Evolutionary conservation across 2,888 invertebrate species (phyloP).

Genomic region (Stratiomys singularior): DNA sequence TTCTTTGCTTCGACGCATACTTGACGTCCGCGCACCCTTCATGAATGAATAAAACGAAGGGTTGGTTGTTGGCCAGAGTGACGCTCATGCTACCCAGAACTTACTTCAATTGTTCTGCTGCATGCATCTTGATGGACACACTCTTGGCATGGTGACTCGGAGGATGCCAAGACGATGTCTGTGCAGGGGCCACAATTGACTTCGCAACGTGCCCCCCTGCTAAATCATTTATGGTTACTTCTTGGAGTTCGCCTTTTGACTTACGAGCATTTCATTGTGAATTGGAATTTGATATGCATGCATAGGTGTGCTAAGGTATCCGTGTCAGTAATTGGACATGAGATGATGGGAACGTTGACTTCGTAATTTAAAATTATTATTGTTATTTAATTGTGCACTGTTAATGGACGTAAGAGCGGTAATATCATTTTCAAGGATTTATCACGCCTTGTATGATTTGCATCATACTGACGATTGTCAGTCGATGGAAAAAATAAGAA

Average conservation of each 20-base stretch:
- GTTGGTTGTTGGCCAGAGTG: slow-evolving; percentile 20
- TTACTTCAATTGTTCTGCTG: slow-evolving; percentile 38
- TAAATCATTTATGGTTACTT: not conserved
- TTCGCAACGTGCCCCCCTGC: not conserved
- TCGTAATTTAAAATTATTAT: not conserved
- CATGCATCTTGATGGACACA: slow-evolving; percentile 60
- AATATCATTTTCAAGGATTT: too few species aligned
- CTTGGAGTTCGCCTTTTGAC: slow-evolving; percentile 38
- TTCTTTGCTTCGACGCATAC: slow-evolving; percentile 31
- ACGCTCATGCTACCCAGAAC: slow-evolving; percentile 26
- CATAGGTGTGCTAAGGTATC: not conserved
- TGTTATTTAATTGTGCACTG: too few species aligned
- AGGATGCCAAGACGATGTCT: slow-evolving; percentile 14
- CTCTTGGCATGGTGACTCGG: slow-evolving; percentile 54
- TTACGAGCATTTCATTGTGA: not conserved
- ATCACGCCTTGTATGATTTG: too few species aligned
- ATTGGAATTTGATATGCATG: slow-evolving; percentile 37
- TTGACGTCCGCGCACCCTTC: slow-evolving; percentile 36
- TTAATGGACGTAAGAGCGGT: too few species aligned
- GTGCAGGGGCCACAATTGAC: not conserved
- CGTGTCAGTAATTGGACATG: slow-evolving; percentile 10
- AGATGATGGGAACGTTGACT: slow-evolving; percentile 6
- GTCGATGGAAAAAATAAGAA: too few species aligned
- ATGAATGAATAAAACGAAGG: slow-evolving; percentile 9
- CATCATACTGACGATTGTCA: too few species aligned